Base-by-base conservation (phyloP, 2,113 vertebrate species). In the Pangasianodon gigas region DNA sequence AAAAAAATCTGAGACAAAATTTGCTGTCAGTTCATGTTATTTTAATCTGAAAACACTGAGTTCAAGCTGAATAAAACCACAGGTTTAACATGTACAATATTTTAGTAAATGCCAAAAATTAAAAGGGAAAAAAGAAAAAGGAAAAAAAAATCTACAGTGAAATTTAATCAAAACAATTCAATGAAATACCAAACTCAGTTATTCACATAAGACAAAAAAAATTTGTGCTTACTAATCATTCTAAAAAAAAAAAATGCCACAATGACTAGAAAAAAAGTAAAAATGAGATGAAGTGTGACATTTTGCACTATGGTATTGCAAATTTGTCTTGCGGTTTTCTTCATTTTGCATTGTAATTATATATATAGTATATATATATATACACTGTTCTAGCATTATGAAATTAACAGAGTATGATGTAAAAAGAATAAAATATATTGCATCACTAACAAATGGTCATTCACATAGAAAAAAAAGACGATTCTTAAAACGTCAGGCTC, bases 21-120 rank as follows among this genome's bases (percentile, higher is more conserved):
- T 29, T 41, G n/a, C 54, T 46, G 56, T 93, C 91, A 93, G 93
- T 95, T 94, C 93, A 92, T 80, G 95, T 96, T 95, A 95, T 95
- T 96, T 80, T 91, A 95, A 97, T 97, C 97, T 97, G 94, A 97
- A 98, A 98, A 98, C 97, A 98, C 96, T 94, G 97, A 97, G 97
- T 96, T 96, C 97, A 98, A 98, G 96, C 96, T 97, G 96, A 97
- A 96, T 96, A 96, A 96, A 96, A 97, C 95, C 97, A 98, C 97
- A 97, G 96, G 96, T 96, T 97, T 96, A 95, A 97, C 97, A 98
- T 94, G 94, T 96, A 97, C 95, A 95, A 95, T 94, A 92, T 92
- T 97, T 96, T 96, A 97, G 95, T 97, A 95, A 97, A 95, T 94
- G 95, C 94, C 96, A 96, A 97, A 95, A 71, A 95, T 56, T 62